Evolutionary conservation across 1,140 invertebrate genomes (phyloP).

Genomic region (Oryctes rhinoceros): DNA sequence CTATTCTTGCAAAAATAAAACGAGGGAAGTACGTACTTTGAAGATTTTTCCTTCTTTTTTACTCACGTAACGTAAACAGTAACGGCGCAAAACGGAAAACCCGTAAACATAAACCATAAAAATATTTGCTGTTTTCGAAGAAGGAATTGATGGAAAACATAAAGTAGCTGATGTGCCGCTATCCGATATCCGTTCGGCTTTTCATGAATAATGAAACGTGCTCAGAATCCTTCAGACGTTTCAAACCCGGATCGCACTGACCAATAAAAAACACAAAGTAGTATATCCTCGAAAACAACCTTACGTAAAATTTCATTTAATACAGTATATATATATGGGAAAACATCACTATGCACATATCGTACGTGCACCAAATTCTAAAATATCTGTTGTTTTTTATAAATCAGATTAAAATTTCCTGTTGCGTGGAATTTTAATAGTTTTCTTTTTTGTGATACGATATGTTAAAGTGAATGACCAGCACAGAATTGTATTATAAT

Average conservation of each 20-base stretch:
- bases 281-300: conserved; percentile 18
- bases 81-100: conserved; percentile 29
- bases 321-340: neutral
- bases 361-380: too few relatives aligned
- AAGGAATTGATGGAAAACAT: conserved; percentile 30
- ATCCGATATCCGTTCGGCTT: conserved; percentile 29
- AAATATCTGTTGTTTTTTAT: too few relatives aligned
- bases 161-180: conserved; percentile 32
- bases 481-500: too few relatives aligned
- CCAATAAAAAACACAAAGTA: conserved; percentile 31
- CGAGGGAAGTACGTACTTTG: neutral
- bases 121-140: conserved; percentile 30
- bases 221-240: conserved; percentile 29
- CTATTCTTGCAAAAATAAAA: neutral
- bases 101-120: conserved; percentile 34
- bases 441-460: too few relatives aligned
- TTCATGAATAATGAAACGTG: conserved; percentile 37
- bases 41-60: neutral
- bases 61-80: conserved; percentile 3
- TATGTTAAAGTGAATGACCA: too few relatives aligned
- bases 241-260: conserved; percentile 21
- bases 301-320: conserved; percentile 12
- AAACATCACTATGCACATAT: too few relatives aligned
- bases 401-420: too few relatives aligned
- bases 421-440: too few relatives aligned